Base-by-base conservation (phyloP, 2,797 vertebrate genomes). In the Sebastes cheni region DNA sequence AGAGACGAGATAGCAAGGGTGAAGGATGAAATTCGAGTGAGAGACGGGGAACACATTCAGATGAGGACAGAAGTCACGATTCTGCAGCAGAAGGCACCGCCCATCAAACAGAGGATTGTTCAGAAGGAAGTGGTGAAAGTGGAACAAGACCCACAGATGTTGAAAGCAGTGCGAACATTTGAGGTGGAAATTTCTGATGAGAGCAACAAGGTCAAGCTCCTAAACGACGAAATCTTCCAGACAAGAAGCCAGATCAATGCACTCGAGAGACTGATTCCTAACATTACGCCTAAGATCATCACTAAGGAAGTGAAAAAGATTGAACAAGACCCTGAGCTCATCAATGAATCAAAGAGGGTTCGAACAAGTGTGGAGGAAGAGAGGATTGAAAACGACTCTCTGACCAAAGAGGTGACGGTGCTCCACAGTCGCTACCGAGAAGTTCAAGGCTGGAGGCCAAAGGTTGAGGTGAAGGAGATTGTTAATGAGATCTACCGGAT, bases 221-320 rank as follows among this genome's bases (percentile, higher is more conserved):
- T 96, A 0, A 95, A 96, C 82, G 96, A 97, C 72, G 92, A 96
- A 0, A 96, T 95, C 82, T 94, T 92, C 75, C 95, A 96, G 88
- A 93, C 96, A 30, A 97, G 93, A 90, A 96, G 90, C 75, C 96
- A 96, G 84, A 97, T 97, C 4, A 95, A 95, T 66, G 94, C 96
- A 25, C 94, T 99, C 39, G 97, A 99, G 93, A 96, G 93, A 84
- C 80, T 96, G 4, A 98, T 99, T 84, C 95, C 97, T 55, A 95
- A 92, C 0, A 94, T 97, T 80, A 95, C 96, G 86, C 98, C 98
- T 4, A 99, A 98, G 83, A 84, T 99, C 83, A 95, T 99, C 39
- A 97, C 97, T 52, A 99, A 98, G 90, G 99, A 99, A 85, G 95
- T 98, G 42, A 99, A 97, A 92, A 96, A 93, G 89, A 92, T 99